phyloP scores from a whole-genome alignment of 2,888 invertebrate species.

The Ectropis crepuscularia region DNA sequence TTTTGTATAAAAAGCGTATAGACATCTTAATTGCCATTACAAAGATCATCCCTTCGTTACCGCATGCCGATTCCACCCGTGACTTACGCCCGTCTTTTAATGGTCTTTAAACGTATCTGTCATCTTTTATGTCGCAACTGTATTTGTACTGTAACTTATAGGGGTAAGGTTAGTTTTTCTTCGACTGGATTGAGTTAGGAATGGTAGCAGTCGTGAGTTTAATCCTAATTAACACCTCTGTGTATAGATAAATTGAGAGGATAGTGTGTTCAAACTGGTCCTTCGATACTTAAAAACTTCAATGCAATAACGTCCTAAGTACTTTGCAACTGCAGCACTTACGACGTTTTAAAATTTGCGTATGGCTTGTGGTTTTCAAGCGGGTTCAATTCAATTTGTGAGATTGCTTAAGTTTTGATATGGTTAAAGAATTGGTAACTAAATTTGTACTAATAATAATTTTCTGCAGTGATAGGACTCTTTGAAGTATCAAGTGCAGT shows the following conservation, averaged over 20 bases:
- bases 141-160: conserved; percentile 44
- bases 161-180: conserved; percentile 47
- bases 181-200: conserved; percentile 44
- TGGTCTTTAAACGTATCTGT: conserved; percentile 76
- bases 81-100: conserved; percentile 74
- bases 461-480: too few species aligned
- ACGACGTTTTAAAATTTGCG: conserved; percentile 11
- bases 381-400: conserved; percentile 27
- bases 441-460: not conserved
- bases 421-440: conserved; percentile 21
- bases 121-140: conserved; percentile 52
- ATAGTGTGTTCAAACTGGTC: conserved; percentile 63
- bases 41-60: conserved; percentile 65
- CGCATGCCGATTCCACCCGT: conserved; percentile 77
- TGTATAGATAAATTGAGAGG: conserved; percentile 79
- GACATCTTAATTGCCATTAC: conserved; percentile 68
- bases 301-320: conserved; percentile 11
- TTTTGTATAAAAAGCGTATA: conserved; percentile 3
- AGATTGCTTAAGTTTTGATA: conserved; percentile 25
- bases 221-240: conserved; percentile 82
- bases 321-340: not conserved
- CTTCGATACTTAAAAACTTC: conserved; percentile 34
- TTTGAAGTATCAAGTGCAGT: too few species aligned
- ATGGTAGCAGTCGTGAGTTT: conserved; percentile 80
- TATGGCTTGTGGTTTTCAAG: conserved; percentile 19